A percentile compares a stretch with the other conserved stretches of the same genome.
Conservation (phyloP, 2,113 vertebrate genomes). For the Crotalus horridus region DNA sequence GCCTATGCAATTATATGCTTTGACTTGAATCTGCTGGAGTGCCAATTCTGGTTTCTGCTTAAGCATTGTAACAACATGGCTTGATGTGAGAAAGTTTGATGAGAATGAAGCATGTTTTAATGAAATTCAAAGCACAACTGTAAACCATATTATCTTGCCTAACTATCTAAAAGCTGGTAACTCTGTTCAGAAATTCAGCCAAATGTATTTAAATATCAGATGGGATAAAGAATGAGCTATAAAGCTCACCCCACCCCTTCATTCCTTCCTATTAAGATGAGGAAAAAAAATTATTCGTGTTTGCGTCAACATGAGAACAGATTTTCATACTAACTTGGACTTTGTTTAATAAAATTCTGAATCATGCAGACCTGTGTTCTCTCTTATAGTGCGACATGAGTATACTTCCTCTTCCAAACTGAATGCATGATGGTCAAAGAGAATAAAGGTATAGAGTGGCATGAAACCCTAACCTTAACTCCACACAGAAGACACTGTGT, state of each 20-base stretch:
- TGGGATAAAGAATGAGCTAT: background rate
- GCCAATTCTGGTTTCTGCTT: background rate
- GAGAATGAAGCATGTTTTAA: background rate
- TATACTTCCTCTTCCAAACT: background rate
- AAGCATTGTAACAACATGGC: background rate
- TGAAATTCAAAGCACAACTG: background rate
- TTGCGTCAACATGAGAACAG: background rate
- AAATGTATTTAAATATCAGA: background rate
- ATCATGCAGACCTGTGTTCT: background rate
- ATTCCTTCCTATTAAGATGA: background rate
- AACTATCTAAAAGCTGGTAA: background rate
- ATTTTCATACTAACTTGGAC: background rate
- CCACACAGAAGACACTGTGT: background rate
- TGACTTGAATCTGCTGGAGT: background rate
- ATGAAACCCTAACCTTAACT: background rate
- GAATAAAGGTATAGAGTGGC: background rate
- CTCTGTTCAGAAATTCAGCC: background rate
- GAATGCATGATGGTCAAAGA: background rate
- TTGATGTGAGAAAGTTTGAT: background rate
- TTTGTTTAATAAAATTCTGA: background rate
- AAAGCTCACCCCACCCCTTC: background rate
- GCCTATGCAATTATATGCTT: background rate
- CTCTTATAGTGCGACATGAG: background rate
- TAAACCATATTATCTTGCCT: background rate
- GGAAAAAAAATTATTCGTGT: background rate